phyloP scores from a whole-genome alignment of 2,797 vertebrate genomes.

The Schizopygopsis malacanthus region DNA sequence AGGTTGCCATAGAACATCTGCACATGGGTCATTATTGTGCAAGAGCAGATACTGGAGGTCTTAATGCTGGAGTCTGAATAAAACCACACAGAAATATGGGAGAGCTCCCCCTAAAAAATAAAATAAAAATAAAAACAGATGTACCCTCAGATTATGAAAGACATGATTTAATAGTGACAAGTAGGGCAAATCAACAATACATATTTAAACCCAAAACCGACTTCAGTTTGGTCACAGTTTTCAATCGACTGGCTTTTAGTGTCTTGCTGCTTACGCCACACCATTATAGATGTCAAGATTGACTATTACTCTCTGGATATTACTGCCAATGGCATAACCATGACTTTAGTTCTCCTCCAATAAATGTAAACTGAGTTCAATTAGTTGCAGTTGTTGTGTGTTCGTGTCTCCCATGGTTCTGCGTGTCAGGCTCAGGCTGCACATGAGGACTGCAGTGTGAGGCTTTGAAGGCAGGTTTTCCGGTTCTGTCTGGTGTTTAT shows the following conservation, averaged over 20 bases:
- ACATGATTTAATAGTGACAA: slow-evolving; percentile 9
- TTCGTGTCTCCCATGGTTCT: slow-evolving; percentile 8
- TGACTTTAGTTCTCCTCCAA: neutral
- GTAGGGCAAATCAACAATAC: neutral
- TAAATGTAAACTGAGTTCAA: slow-evolving; percentile 37
- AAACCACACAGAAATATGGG: slow-evolving; percentile 6
- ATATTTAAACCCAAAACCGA: neutral
- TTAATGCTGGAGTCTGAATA: slow-evolving; percentile 42
- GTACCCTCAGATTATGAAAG: slow-evolving; percentile 1
- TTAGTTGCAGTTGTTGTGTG: slow-evolving; percentile 14
- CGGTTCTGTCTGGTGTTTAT: slow-evolving; percentile 25
- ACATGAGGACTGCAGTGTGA: slow-evolving; percentile 3
- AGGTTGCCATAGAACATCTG: slow-evolving; percentile 21
- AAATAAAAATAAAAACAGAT: neutral
- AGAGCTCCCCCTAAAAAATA: neutral
- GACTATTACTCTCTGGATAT: slow-evolving; percentile 3
- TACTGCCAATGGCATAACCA: slow-evolving; percentile 31
- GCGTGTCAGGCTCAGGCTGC: neutral
- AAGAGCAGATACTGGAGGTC: slow-evolving; percentile 36
- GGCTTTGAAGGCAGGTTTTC: slow-evolving; percentile 32
- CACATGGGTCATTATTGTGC: neutral
- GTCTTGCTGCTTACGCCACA: slow-evolving; percentile 16
- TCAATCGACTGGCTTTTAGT: slow-evolving; percentile 8
- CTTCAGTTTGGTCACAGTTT: neutral
- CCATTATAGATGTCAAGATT: slow-evolving; percentile 14